Evolutionary conservation across 2,888 invertebrate species (phyloP), one percentile per base, ranked within the genome.

Genomic region (Heliconius erato): DNA sequence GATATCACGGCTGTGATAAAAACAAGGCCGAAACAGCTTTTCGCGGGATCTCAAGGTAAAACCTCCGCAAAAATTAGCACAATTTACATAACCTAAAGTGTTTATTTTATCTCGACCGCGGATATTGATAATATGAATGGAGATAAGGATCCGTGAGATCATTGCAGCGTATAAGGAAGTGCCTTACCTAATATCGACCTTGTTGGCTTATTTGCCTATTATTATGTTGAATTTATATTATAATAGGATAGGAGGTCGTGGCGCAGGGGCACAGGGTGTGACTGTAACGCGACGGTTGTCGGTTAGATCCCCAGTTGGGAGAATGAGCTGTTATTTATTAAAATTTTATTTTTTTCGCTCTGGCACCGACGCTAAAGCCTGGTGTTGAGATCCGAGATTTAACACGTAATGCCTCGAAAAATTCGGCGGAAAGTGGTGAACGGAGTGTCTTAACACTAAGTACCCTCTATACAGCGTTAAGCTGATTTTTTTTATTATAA

Each of bases 31-130:
- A 87, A 89, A 89, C 90, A 91, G 91, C 91, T 92, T 94, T 94
- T 93, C 90, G 93, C 94, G 93, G 94, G 94, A 94, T 94, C 93
- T 91, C 86, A 63, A 49, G 81, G 84, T 89, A 92, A n/a, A 26
- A 90, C 95, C 95, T 95, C 94, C 92, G 91, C 89, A 90, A 93
- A 93, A 94, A 94, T 95, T 95, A 92, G 92, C 95, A 90, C 91
- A 90, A 93, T 93, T 94, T 94, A 93, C 93, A 94, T 94, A 93
- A 91, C 89, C 89, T 90, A 89, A 79, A 77, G 77, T 82, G 78
- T 83, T 84, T 84, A 82, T 81, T 79, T 83, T 83, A 82, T 80
- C 82, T 81, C 82, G 79, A 79, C 63, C 81, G 71, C 79, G 85
- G 83, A 85, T 86, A 85, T 86, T 85, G 86, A 86, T 84, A 86